A percentile compares a stretch with the other conserved stretches of the same genome.
These are phyloP conservation scores for Acronicta leporina DNA, from an alignment of 2,888 invertebrate species.

Conservation along the genomic window DNA sequence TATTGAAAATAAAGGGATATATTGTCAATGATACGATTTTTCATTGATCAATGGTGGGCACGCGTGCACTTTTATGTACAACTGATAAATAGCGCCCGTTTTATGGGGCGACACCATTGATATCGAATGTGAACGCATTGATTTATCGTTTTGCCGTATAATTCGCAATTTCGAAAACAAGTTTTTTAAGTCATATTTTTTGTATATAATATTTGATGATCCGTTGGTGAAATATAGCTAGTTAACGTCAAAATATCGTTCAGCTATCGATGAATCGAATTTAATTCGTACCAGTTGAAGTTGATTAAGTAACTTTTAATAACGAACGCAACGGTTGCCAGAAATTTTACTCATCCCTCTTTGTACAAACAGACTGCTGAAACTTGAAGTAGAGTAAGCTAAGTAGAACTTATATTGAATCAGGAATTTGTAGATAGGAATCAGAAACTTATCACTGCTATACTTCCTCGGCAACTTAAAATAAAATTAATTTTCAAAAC, in stretches of 20 bases:
- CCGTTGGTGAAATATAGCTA: conserved; percentile 68
- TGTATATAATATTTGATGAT: conserved; percentile 67
- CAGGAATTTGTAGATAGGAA: conserved; percentile 6
- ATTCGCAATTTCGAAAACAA: conserved; percentile 75
- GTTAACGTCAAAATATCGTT: conserved; percentile 44
- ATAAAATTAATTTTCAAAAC: conserved; percentile 16
- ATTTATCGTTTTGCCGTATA: conserved; percentile 81
- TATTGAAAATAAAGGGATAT: conserved; percentile 75
- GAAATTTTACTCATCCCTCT: conserved; percentile 19
- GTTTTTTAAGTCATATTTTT: conserved; percentile 61
- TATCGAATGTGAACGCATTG: conserved; percentile 75
- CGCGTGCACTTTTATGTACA: conserved; percentile 80
- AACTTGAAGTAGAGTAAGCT: conserved; percentile 16
- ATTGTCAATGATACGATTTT: conserved; percentile 79
- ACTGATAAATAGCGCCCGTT: conserved; percentile 81
- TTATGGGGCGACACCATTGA: conserved; percentile 79
- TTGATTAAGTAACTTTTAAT: conserved; percentile 44
- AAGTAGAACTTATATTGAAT: conserved; percentile 36
- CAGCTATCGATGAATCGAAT: conserved; percentile 40
- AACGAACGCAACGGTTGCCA: conserved; percentile 41
- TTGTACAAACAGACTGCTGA: conserved; percentile 8
- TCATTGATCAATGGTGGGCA: conserved; percentile 76
- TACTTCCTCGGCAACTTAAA: conserved; percentile 9
- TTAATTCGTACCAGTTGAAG: conserved; percentile 43
- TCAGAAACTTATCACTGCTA: conserved; percentile 16